A percentile compares a stretch with the other conserved stretches of the same genome.
Evolutionary conservation across 2,797 vertebrate genomes (phyloP).

Genomic region (Gambusia yucatana): DNA sequence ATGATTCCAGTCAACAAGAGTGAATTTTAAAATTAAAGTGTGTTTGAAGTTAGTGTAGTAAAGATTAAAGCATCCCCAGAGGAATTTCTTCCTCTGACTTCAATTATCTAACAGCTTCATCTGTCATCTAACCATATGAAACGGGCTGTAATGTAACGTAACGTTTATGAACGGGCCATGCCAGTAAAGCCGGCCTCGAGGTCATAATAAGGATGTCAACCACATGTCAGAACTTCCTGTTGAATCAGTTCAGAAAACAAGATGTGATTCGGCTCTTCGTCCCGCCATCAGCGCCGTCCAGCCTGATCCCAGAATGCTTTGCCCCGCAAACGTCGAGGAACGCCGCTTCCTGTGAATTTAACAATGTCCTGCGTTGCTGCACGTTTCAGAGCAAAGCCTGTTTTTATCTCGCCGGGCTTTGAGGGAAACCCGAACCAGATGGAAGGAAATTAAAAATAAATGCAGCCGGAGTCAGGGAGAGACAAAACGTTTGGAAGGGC

Average conservation of each 20-base stretch:
- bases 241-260: constrained; percentile 12
- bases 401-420: constrained; percentile 77
- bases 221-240: constrained; percentile 47
- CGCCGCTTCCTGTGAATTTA: constrained; percentile 33
- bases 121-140: constrained; percentile 12
- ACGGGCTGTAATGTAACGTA: constrained; percentile 12
- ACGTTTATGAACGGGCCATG: constrained; percentile 6
- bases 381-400: constrained; percentile 64
- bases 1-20: background rate
- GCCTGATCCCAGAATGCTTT: constrained; percentile 35
- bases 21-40: background rate
- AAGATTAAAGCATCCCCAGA: constrained; percentile 11
- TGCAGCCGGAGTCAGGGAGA: constrained; percentile 70
- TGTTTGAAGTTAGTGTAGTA: constrained; percentile 4
- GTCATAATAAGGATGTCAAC: constrained; percentile 25
- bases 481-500: constrained; percentile 51
- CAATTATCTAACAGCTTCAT: constrained; percentile 6
- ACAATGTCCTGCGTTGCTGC: constrained; percentile 33
- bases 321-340: constrained; percentile 23
- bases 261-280: constrained; percentile 19
- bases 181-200: constrained; percentile 13
- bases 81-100: constrained; percentile 13
- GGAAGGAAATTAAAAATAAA: constrained; percentile 80
- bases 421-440: constrained; percentile 81
- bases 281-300: constrained; percentile 7